Evolutionary conservation across 2,113 vertebrate species (phyloP), one percentile per base, ranked within the genome.

Genomic region (Cyrtonyx montezumae): DNA sequence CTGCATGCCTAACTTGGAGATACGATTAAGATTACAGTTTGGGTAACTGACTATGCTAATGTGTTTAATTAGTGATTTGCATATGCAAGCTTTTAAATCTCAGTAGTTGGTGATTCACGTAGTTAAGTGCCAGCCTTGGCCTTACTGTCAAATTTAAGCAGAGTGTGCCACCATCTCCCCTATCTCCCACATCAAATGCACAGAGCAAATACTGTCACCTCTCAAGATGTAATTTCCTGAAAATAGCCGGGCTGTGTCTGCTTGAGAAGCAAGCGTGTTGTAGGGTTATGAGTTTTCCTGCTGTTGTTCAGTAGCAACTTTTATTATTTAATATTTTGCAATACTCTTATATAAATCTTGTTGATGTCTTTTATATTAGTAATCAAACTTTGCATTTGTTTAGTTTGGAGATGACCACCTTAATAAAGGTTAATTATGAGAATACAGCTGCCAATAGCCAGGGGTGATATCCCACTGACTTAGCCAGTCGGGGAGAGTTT

Each of bases 21-120:
- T 87, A 28, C 20, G 26, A 82, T 78, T 84, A 70, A 82, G 85
- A 90, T 53, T 49, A 42, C 87, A 96, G 79, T 91, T 67, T 51
- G 93, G 89, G 55, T 91, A 94, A 95, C 91, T 87, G 93, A 37
- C 91, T 92, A 80, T 96, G 95, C 56, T 95, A 91, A 96, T 95
- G 32, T 1, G 7, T 8, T 65, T 93, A 95, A 94, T 95, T 28
- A 84, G 5, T 42, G 56, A 94, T 96, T 94, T 96, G 90, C 95
- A 96, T 94, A 93, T 95, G 93, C 93, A 86, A 84, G 58, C 65
- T 94, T 66, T 10, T 88, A 42, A 5, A 42, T 86, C 26, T 45
- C 87, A 10, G 84, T 1, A 28, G 37, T 2, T 12, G 82, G 87
- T 88, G 91, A 94, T n/a, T 95, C 90, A 81, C 1, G 65, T 46